Evolutionary conservation across 2,888 invertebrate genomes (phyloP).

Genomic region (Acanthosepion lycidas): DNA sequence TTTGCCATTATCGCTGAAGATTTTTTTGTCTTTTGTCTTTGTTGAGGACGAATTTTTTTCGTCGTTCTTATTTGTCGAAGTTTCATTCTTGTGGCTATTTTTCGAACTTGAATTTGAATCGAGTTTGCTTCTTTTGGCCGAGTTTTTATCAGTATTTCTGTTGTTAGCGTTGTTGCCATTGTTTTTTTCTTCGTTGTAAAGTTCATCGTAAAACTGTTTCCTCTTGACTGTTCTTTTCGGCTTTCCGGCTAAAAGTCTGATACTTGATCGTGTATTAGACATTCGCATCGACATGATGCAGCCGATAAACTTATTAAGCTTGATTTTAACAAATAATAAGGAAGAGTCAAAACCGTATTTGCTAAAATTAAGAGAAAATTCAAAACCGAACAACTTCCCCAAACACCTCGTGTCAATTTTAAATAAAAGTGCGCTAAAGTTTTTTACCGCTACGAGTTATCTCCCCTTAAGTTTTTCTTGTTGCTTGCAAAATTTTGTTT

Average conservation of each 20-base stretch:
- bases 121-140: neutral
- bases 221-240: neutral
- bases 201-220: constrained; percentile 38
- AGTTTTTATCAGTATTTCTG: neutral
- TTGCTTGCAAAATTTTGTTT: no score
- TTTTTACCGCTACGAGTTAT: neutral
- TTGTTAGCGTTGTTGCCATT: neutral
- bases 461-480: neutral
- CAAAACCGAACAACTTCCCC: neutral
- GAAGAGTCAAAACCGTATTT: neutral
- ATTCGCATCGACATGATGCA: neutral
- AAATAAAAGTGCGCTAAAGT: neutral
- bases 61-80: neutral
- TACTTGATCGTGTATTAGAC: neutral
- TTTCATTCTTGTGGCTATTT: neutral
- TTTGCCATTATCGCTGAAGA: neutral
- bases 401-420: neutral
- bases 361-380: neutral
- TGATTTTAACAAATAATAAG: neutral
- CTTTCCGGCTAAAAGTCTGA: neutral
- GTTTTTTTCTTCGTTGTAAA: neutral
- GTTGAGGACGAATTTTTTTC: neutral
- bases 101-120: neutral
- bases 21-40: neutral
- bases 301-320: neutral